Conservation (phyloP, 2,113 vertebrate genomes). For the Tringa solitaria region DNA sequence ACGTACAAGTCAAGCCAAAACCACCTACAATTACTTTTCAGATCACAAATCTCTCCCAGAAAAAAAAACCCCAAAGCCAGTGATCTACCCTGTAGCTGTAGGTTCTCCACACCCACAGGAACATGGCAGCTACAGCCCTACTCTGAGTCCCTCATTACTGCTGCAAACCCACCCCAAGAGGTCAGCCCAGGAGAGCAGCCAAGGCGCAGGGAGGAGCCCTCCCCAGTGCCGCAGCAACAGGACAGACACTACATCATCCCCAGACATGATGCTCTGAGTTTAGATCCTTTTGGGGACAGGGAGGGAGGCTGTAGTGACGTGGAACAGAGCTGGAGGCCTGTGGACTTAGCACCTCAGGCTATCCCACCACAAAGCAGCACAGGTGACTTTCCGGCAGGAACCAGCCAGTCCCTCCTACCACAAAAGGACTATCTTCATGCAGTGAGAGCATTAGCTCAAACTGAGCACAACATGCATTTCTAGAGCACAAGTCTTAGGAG, state of each 20-base stretch:
- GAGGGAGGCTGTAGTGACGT: background rate
- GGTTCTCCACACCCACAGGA: background rate
- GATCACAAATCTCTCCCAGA: background rate
- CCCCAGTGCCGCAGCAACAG: background rate
- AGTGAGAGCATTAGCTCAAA: background rate
- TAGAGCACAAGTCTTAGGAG: no score
- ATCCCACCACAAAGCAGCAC: background rate
- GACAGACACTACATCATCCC: background rate
- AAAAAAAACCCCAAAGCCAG: background rate
- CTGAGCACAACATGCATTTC: background rate
- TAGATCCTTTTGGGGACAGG: background rate
- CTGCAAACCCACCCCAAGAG: background rate
- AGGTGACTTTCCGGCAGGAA: background rate
- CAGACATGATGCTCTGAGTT: background rate
- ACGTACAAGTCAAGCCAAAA: background rate
- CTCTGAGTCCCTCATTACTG: accelerated
- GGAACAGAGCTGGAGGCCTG: background rate
- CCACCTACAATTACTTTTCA: background rate
- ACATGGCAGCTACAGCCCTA: background rate
- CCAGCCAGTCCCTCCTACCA: background rate
- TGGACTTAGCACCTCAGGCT: accelerated
- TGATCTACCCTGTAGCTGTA: background rate
- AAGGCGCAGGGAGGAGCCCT: background rate
- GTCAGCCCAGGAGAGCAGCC: background rate
- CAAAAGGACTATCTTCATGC: background rate